Base-by-base conservation (phyloP, 2,797 vertebrate genomes). In the Masticophis lateralis region DNA sequence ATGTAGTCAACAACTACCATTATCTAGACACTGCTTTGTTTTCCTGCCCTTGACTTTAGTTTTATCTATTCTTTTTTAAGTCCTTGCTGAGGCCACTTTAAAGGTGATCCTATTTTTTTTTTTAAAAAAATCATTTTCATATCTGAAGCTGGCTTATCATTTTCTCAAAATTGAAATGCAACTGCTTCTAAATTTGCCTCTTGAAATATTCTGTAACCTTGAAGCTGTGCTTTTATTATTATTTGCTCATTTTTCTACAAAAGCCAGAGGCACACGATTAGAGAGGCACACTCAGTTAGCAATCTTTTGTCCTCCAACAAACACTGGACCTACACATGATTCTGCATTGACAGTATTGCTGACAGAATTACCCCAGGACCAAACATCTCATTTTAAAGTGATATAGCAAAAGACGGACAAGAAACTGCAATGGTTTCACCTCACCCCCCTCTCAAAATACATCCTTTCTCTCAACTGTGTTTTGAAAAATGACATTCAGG, bases 201-300 rank as follows among this genome's bases (percentile, higher is more conserved):
- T 86, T 91, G 92, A 93, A 91, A 87, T 56, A 88, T 94, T 87
- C 56, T 89, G 32, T 89, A 43, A 89, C 91, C 69, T 92, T 94
- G 88, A 95, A 94, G 93, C 5, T 47, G 0, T 59, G 4, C 16
- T 51, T 91, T 94, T 66, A 27, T 90, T 92, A 86, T 87, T 60
- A 25, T 89, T 94, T 86, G 10, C 93, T 92, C 83, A 93, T 93
- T n/a, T 37, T 74, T 92, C n/a, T 27, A 87, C 32, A 91, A 9
- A n/a, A 18, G 93, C 87, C 91, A 28, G 55, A 25, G 37, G 94
- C 90, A 74, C n/a, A 16, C 2, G 16, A 51, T 91, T 93, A 90
- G 79, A 95, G 22, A 93, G 90, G 32, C 8, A 90, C 61, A 93
- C 91, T 91, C 22, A 74, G 47, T 92, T 3, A 1, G 11, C 61